phyloP scores from a whole-genome alignment of 2,797 vertebrate genomes.

The Orestias chungarensis region DNA sequence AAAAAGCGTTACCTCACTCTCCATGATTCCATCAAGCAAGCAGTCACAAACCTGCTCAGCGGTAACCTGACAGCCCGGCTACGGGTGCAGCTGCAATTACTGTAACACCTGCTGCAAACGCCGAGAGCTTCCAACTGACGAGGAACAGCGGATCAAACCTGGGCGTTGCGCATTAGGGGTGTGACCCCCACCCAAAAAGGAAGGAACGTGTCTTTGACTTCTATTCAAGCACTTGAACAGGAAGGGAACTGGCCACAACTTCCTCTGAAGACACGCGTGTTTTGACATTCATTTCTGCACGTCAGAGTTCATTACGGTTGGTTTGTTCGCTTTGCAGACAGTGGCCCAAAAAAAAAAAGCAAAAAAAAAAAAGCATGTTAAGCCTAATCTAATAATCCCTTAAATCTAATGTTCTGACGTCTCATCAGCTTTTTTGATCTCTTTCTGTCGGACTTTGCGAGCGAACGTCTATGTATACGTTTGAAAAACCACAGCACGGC shows the following conservation, averaged over 20 bases:
- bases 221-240: conserved; percentile 64
- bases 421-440: background rate
- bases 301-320: conserved; percentile 5
- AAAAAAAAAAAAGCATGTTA: background rate
- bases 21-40: conserved; percentile 70
- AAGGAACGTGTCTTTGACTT: conserved; percentile 44
- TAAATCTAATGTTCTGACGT: background rate
- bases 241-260: conserved; percentile 82
- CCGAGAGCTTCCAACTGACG: conserved; percentile 51
- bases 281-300: background rate
- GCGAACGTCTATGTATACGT: background rate
- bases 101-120: conserved; percentile 23
- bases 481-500: conserved; percentile 7
- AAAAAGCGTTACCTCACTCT: conserved; percentile 77
- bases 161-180: conserved; percentile 23
- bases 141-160: conserved; percentile 17
- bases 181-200: conserved; percentile 25
- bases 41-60: conserved; percentile 13
- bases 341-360: background rate
- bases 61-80: conserved; percentile 1
- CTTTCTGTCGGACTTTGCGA: background rate
- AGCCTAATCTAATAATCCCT: background rate
- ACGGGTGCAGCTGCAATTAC: conserved; percentile 33
- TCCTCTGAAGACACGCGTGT: conserved; percentile 81
- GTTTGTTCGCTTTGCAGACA: background rate